Percentiles rank a stretch among this genome's conserved stretches.
These are phyloP conservation scores for Rhabditophanes sp. DNA, from an alignment of 2,888 invertebrate species.

Conservation along the genomic window DNA sequence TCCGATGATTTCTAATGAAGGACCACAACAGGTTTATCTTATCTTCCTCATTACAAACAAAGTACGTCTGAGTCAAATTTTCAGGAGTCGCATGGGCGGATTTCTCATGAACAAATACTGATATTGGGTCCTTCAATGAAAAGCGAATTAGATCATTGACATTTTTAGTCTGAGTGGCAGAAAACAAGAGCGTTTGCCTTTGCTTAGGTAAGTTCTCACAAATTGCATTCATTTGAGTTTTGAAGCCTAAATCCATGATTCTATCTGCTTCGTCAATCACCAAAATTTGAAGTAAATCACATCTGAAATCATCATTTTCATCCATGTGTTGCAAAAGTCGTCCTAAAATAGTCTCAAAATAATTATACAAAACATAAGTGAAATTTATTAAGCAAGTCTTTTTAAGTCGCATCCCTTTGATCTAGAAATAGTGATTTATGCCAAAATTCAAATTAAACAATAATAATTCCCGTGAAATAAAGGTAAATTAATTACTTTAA, in stretches of 20 bases:
- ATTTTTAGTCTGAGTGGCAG: conserved; percentile 95
- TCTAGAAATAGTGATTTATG: too few relatives aligned
- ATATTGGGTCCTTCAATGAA: conserved; percentile 72
- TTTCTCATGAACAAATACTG: conserved; percentile 78
- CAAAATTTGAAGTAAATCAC: conserved; percentile 30
- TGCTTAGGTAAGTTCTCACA: conserved; percentile 72
- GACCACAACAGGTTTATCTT: conserved; percentile 68
- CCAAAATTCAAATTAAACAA: too few relatives aligned
- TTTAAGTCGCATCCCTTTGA: too few relatives aligned
- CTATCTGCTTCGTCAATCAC: conserved; percentile 89
- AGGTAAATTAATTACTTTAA: too few relatives aligned
- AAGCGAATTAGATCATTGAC: conserved; percentile 78
- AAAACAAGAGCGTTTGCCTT: conserved; percentile 81
- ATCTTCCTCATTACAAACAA: conserved; percentile 71
- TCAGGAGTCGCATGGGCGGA: conserved; percentile 65
- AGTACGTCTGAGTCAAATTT: conserved; percentile 58
- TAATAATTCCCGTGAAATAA: too few relatives aligned
- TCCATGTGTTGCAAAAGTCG: conserved; percentile 92
- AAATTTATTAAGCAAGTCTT: too few relatives aligned
- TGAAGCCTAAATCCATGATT: conserved; percentile 85
- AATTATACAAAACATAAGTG: too few relatives aligned
- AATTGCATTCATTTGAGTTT: conserved; percentile 68
- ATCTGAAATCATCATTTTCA: conserved; percentile 67
- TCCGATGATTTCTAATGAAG: conserved; percentile 74
- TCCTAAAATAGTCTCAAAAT: too few relatives aligned